Base-by-base conservation (phyloP, 2,113 vertebrate species). In the Phocoena phocoena region DNA sequence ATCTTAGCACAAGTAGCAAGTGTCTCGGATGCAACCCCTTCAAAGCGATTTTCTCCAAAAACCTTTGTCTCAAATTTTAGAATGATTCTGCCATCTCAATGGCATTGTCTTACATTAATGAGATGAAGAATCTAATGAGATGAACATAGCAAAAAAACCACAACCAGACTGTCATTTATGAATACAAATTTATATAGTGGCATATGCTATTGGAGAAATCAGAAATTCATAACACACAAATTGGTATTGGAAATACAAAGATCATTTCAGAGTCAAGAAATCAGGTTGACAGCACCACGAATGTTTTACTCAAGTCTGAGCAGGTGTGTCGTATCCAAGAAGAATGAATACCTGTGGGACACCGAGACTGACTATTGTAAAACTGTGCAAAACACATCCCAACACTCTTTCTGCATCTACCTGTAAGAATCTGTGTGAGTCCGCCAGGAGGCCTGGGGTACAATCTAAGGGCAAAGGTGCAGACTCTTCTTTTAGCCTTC, bases 241-340 rank as follows among this genome's bases (percentile, higher is more conserved):
- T 83, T 97, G 88, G 88, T 79, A 98, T 15, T 97, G 91, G 98
- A 97, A 97, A 98, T 98, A 98, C 97, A 98, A 97, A 98, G 98
- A 98, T 98, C 88, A 96, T 67, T 60, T 89, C 80, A 96, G 77
- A 95, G 92, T 98, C 97, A 96, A 97, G 97, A 97, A 97, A 97
- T 96, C 93, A 98, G 97, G 98, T 98, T 96, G 93, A 99, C 98
- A 99, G 99, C 99, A 99, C 99, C 99, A 99, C 98, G 98, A 98
- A 98, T 98, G 88, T 97, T 97, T 98, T 97, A 98, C 93, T 97
- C 95, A 95, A 53, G 96, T 96, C 74, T 84, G 92, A 79, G 73
- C 58, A 67, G 83, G 87, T 95, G 74, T 74, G 36, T 68, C 87
- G 33, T 36, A 73, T 38, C n/a, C 38, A 73, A 60, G 38, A 95